Percentiles rank a stretch among this genome's conserved stretches.
Conservation (phyloP, 2,113 vertebrate species). For the Myotis yumanensis region DNA sequence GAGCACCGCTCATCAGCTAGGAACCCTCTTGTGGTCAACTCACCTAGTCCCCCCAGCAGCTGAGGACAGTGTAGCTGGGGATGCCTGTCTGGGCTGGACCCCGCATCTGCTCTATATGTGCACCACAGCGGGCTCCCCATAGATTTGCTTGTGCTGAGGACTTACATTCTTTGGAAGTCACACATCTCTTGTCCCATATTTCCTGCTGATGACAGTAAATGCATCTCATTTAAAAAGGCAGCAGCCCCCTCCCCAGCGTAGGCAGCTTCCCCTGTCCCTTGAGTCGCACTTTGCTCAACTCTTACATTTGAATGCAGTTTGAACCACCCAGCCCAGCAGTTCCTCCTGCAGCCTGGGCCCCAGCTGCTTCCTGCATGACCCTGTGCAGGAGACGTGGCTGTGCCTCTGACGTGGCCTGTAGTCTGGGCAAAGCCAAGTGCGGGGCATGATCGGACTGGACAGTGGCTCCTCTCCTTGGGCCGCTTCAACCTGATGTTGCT, state of each 20-base stretch:
- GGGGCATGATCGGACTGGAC: neutral
- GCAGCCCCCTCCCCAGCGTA: neutral
- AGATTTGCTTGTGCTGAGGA: too few relatives aligned
- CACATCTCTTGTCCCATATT: neutral
- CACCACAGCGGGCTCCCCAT: neutral
- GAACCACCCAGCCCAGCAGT: neutral
- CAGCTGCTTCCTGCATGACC: neutral
- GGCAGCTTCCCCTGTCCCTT: neutral
- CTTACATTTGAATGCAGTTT: neutral
- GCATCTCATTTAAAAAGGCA: neutral
- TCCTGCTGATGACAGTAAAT: neutral
- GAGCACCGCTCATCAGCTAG: rapidly evolving
- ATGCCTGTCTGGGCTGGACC: neutral
- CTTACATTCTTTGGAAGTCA: neutral
- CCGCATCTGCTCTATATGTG: rapidly evolving
- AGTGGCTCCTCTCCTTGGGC: neutral
- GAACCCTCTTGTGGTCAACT: neutral
- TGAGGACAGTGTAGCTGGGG: neutral
- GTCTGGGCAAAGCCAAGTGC: neutral
- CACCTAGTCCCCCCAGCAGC: rapidly evolving
- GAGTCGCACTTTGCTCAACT: neutral
- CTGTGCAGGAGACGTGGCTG: neutral
- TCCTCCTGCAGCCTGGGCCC: neutral
- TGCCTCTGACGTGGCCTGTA: neutral
- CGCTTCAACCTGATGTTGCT: neutral